These are phyloP conservation scores for Ciconia nigra DNA, from an alignment of 2,797 vertebrate genomes.

Conservation along the genomic window DNA sequence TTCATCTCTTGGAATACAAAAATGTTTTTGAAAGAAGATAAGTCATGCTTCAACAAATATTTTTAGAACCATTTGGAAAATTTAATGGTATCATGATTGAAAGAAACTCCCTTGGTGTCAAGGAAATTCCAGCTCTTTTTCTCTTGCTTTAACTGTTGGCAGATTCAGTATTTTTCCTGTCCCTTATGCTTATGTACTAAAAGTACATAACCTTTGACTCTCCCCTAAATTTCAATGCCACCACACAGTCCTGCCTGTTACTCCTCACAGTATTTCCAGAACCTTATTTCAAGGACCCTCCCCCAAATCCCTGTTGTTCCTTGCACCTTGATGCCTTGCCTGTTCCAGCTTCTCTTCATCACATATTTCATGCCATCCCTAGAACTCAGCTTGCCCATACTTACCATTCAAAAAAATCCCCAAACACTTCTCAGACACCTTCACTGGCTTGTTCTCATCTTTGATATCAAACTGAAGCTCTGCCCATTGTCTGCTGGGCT, in stretches of 20 bases:
- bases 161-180: background rate
- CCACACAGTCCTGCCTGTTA: background rate
- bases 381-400: background rate
- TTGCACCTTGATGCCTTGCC: background rate
- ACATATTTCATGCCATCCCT: background rate
- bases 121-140: conserved; percentile 1
- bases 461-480: background rate
- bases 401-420: background rate
- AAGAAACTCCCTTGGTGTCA: conserved; percentile 9
- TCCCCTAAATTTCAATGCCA: background rate
- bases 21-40: conserved; percentile 32
- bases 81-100: background rate
- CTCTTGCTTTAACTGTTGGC: background rate
- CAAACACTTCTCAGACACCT: background rate
- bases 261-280: background rate
- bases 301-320: background rate
- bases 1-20: conserved; percentile 31
- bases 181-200: background rate
- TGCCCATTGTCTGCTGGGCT: background rate
- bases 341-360: background rate
- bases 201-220: background rate
- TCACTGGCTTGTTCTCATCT: background rate
- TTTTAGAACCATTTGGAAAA: conserved; percentile 27
- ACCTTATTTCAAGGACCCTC: background rate
- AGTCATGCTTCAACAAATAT: conserved; percentile 24